Evolutionary conservation across 2,797 vertebrate genomes (phyloP).

Genomic region (Falco columbarius): DNA sequence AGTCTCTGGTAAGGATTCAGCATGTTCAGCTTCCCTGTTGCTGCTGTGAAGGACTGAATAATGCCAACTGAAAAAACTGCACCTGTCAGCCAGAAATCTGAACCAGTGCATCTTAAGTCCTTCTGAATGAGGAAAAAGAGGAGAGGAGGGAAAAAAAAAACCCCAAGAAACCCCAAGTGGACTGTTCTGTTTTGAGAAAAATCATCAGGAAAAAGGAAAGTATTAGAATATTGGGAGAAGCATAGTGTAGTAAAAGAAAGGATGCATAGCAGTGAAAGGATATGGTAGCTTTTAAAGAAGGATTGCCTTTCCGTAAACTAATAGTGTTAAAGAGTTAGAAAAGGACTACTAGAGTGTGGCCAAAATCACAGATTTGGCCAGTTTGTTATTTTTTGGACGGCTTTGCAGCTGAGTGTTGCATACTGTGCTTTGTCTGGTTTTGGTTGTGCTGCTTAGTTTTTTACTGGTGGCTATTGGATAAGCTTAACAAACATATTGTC

Average conservation of each 20-base stretch:
- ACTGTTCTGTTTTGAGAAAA: background rate
- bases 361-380: background rate
- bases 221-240: rapidly evolving
- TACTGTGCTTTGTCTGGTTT: background rate
- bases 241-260: background rate
- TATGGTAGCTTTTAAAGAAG: background rate
- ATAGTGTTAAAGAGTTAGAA: background rate
- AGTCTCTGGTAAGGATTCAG: background rate
- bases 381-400: background rate
- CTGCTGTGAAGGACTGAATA: background rate
- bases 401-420: background rate
- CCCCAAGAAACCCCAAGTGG: too few relatives aligned
- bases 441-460: background rate
- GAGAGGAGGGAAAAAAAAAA: too few relatives aligned
- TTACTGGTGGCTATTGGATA: background rate
- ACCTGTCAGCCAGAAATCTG: background rate
- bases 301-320: background rate
- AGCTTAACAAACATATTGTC: too few relatives aligned
- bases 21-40: background rate
- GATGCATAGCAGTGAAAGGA: background rate
- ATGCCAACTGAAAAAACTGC: background rate
- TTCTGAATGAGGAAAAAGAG: background rate
- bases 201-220: background rate
- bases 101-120: background rate
- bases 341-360: background rate